These are phyloP conservation scores for Lateolabrax maculatus DNA, from an alignment of 2,797 vertebrate genomes.

Conservation along the genomic window DNA sequence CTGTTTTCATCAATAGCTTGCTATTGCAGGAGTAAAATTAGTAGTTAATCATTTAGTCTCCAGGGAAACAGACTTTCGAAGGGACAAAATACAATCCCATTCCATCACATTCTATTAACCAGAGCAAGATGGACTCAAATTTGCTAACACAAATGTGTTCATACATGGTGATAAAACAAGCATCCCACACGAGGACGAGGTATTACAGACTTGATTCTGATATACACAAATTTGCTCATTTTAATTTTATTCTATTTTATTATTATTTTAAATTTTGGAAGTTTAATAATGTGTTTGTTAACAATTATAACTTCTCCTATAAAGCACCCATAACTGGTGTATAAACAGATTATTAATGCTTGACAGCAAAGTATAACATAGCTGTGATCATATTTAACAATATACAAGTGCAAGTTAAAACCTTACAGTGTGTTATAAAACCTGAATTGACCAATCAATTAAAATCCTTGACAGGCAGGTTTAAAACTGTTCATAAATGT, in stretches of 20 bases:
- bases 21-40: slow-evolving; percentile 44
- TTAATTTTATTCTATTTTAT: too few species aligned
- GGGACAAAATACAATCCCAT: slow-evolving; percentile 22
- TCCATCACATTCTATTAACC: neutral
- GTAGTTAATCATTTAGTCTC: slow-evolving; percentile 32
- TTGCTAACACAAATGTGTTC: neutral
- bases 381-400: too few species aligned
- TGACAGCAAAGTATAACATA: too few species aligned
- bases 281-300: too few species aligned
- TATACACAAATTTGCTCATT: neutral
- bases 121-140: neutral
- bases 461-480: neutral
- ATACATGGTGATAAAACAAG: neutral
- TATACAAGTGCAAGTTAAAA: neutral
- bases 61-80: slow-evolving; percentile 5
- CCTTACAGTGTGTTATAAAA: neutral
- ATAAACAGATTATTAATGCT: neutral
- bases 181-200: neutral
- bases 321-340: too few species aligned
- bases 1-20: slow-evolving; percentile 42
- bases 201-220: neutral
- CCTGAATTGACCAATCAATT: neutral
- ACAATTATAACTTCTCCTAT: too few species aligned
- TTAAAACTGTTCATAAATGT: neutral
- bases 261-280: too few species aligned